These are phyloP conservation scores for Callorhinus ursinus DNA, from an alignment of 2,113 vertebrate genomes.

Conservation along the genomic window DNA sequence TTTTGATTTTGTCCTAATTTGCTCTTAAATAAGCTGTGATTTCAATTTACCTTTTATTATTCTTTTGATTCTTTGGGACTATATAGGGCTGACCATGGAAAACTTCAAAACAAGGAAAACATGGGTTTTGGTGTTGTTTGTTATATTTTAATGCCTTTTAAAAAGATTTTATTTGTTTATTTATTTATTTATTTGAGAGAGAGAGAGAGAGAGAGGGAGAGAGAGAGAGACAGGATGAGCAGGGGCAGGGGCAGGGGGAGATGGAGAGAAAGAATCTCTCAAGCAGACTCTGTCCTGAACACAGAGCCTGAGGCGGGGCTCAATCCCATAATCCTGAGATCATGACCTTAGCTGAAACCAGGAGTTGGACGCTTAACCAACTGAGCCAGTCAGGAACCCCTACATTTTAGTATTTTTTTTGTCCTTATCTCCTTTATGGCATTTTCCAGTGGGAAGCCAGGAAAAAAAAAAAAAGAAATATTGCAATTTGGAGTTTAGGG, in stretches of 20 bases:
- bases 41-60: background rate
- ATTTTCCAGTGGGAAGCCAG: background rate
- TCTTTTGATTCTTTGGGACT: background rate
- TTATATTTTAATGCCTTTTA: background rate
- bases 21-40: background rate
- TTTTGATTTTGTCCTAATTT: background rate
- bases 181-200: background rate
- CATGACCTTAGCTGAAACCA: background rate
- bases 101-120: background rate
- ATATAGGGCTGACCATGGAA: background rate
- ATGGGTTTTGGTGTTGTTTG: background rate
- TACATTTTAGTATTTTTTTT: background rate
- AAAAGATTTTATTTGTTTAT: background rate
- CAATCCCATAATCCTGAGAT: background rate
- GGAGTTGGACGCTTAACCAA: background rate
- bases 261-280: background rate
- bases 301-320: background rate
- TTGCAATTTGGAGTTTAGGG: background rate
- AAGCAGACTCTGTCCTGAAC: background rate
- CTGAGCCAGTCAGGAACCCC: background rate
- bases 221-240: background rate
- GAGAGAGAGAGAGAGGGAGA: background rate
- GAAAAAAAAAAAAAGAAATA: background rate
- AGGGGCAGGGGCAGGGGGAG: background rate
- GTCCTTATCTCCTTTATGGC: background rate